Evolutionary conservation across 2,797 vertebrate species (phyloP), one percentile per base, ranked within the genome.

Genomic region (Helarctos malayanus): DNA sequence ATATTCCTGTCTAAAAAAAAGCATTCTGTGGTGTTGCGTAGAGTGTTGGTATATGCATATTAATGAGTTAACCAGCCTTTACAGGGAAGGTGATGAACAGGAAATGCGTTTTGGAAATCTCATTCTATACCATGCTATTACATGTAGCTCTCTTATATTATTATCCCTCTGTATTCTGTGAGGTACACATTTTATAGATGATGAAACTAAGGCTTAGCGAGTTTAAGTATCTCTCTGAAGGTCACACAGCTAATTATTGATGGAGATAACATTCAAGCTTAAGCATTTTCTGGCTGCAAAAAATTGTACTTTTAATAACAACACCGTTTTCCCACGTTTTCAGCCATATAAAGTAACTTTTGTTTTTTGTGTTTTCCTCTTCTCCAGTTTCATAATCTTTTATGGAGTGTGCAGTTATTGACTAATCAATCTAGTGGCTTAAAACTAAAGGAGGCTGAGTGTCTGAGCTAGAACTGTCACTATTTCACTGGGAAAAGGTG

Each of bases 281-380:
- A 83, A 95, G 35, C 73, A 56, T 89, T 84, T 91, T 45, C 81
- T 95, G 45, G 15, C 23, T 93, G 49, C 54, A 92, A 79, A 97
- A 97, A 65, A 78, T 78, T 92, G 25, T 84, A 52, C 56, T 95
- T 95, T 89, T 49, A 87, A 75, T 79, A 94, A 56, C 6, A 23
- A 47, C 2, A 35, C 47, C 11, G 1, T 94, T 94, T 89, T 6
- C 52, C n/a, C n/a, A 47, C 19, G 35, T 81, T 91, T 93, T 68
- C 91, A 83, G 25, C 41, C 32, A 8, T 65, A 32, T 47, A 79
- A 32, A 78, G 35, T 89, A 73, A 96, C 19, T 32, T 68, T 71
- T 75, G 7, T 80, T 35, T 83, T 12, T 57, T 92, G 52, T 79
- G 38, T 90, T 91, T 95, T 89, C 38, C 25, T 93, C 56, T 89